These are phyloP conservation scores for Rhinogobio ventralis DNA, from an alignment of 2,797 vertebrate species.

Conservation along the genomic window DNA sequence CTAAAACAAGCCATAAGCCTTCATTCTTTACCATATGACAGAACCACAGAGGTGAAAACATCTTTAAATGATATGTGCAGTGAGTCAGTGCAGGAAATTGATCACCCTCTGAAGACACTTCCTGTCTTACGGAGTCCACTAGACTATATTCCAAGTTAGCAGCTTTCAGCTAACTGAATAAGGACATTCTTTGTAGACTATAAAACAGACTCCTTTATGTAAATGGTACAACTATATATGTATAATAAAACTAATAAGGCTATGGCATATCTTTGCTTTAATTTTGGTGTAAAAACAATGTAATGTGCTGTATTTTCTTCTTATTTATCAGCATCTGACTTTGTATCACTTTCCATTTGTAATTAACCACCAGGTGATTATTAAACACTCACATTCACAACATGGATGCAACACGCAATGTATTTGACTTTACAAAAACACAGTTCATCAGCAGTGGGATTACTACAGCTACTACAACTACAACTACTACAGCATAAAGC, in stretches of 20 bases:
- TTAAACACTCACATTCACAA: constrained; percentile 4
- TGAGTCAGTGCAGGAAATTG: constrained; percentile 15
- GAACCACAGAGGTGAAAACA: constrained; percentile 16
- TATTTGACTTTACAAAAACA: too few relatives aligned
- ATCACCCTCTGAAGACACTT: constrained; percentile 16
- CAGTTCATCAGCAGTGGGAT: too few relatives aligned
- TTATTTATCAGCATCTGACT: background rate
- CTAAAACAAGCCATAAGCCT: constrained; percentile 32
- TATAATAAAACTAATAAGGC: background rate
- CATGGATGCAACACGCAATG: background rate
- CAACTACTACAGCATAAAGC: background rate
- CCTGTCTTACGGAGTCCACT: constrained; percentile 18
- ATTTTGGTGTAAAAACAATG: background rate
- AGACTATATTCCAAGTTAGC: constrained; percentile 10
- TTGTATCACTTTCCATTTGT: constrained; percentile 4
- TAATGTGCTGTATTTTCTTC: background rate
- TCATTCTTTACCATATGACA: constrained; percentile 36
- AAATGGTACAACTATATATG: background rate
- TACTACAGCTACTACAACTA: too few relatives aligned
- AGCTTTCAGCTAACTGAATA: background rate
- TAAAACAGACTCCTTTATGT: background rate
- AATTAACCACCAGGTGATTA: constrained; percentile 8
- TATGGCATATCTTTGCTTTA: background rate
- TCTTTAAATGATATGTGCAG: constrained; percentile 19
- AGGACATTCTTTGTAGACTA: background rate